Percentiles rank a stretch among this genome's conserved stretches.
Conservation (phyloP, 1,140 invertebrate species). For the Caenorhabditis brenneri region DNA sequence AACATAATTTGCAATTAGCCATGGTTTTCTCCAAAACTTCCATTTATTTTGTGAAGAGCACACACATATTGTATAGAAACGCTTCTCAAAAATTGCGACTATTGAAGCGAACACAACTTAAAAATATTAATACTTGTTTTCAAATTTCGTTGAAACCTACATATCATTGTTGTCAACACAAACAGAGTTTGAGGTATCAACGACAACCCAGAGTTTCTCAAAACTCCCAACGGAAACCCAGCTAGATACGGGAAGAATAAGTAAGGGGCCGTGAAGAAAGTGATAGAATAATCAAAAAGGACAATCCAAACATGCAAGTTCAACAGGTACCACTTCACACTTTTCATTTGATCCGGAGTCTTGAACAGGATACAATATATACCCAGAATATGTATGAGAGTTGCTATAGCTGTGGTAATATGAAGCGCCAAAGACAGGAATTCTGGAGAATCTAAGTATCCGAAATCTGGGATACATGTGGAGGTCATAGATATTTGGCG, state of each 20-base stretch:
- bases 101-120: neutral
- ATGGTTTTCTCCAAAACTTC: no score
- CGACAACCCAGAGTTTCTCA: neutral
- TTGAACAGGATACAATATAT: neutral
- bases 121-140: no score
- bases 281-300: neutral
- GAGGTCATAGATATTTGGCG: no score
- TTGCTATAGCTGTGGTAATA: neutral
- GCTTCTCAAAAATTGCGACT: neutral
- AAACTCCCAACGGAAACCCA: neutral
- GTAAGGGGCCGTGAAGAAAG: neutral
- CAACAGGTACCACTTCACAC: neutral
- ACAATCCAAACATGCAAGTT: neutral
- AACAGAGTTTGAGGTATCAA: neutral
- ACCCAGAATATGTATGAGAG: neutral
- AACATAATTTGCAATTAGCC: no score
- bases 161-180: no score
- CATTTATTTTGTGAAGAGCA: no score
- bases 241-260: neutral
- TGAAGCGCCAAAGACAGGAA: no score
- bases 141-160: neutral
- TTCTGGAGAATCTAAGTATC: no score
- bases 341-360: neutral
- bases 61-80: neutral
- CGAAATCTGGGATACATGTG: no score